phyloP scores from a whole-genome alignment of 1,140 invertebrate genomes.

The Luehdorfia chinensis region DNA sequence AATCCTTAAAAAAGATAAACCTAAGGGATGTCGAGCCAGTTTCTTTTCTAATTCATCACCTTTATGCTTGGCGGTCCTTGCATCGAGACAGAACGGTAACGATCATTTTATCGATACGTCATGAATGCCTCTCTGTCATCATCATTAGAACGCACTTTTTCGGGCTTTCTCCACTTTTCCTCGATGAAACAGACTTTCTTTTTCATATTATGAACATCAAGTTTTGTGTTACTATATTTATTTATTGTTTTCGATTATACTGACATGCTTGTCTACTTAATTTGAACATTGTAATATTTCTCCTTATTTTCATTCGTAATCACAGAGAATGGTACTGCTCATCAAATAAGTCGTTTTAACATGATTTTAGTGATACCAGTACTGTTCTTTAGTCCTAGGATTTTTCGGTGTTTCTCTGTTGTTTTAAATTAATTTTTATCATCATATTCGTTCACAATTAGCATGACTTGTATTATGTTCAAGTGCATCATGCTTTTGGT shows the following conservation, averaged over 20 bases:
- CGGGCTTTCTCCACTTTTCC: conserved; percentile 66
- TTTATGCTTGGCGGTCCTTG: conserved; percentile 62
- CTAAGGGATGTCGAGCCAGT: conserved; percentile 52
- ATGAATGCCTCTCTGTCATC: conserved; percentile 75
- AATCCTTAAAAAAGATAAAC: conserved; percentile 63
- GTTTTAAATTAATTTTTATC: conserved; percentile 42
- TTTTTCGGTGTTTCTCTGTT: conserved; percentile 38
- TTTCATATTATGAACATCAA: conserved; percentile 56
- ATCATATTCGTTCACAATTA: conserved; percentile 54
- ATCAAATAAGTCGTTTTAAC: background rate
- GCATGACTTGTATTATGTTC: conserved; percentile 69
- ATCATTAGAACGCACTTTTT: conserved; percentile 70
- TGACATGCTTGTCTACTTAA: conserved; percentile 58
- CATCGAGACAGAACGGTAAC: conserved; percentile 72
- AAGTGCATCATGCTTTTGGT: conserved; percentile 76
- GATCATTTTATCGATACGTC: conserved; percentile 71
- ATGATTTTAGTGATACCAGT: conserved; percentile 27
- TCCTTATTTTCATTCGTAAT: conserved; percentile 38
- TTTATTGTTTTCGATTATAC: conserved; percentile 44
- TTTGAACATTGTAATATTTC: conserved; percentile 44
- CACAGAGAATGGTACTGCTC: conserved; percentile 53
- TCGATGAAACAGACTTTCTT: conserved; percentile 43
- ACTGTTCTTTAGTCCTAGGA: conserved; percentile 49
- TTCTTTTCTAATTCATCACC: conserved; percentile 62
- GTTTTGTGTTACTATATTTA: conserved; percentile 45